phyloP scores from a whole-genome alignment of 2,113 vertebrate genomes.

The Muntiacus reevesi region DNA sequence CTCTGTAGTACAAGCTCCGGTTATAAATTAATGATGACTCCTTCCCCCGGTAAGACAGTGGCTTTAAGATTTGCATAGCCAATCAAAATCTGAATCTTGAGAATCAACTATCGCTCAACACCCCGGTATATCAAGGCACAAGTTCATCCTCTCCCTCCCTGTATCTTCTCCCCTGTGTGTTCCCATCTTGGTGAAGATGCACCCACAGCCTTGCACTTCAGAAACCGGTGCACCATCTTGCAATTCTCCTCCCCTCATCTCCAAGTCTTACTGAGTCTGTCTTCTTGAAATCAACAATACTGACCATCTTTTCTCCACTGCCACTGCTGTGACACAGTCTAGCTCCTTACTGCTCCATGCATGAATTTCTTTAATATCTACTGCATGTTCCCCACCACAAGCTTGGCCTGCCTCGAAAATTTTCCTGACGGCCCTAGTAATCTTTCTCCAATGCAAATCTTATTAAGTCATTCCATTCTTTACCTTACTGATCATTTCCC shows the following conservation, averaged over 20 bases:
- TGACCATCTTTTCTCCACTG: background rate
- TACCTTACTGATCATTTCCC: background rate
- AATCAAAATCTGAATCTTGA: background rate
- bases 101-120: background rate
- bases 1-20: background rate
- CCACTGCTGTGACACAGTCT: fast-evolving
- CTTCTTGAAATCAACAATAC: background rate
- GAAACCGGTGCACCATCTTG: background rate
- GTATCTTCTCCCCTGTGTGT: background rate
- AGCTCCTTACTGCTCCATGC: background rate
- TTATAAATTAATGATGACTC: background rate
- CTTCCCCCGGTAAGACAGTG: background rate
- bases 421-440: background rate
- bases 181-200: background rate
- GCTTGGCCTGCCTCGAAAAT: background rate
- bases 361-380: background rate
- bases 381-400: background rate
- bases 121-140: background rate
- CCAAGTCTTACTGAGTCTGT: background rate
- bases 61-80: background rate
- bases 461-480: background rate
- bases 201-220: background rate
- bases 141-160: too few relatives aligned
- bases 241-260: too few relatives aligned
- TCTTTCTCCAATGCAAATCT: background rate